Evolutionary conservation across 2,113 vertebrate species (phyloP).

Genomic region (Hemibagrus wyckioides): DNA sequence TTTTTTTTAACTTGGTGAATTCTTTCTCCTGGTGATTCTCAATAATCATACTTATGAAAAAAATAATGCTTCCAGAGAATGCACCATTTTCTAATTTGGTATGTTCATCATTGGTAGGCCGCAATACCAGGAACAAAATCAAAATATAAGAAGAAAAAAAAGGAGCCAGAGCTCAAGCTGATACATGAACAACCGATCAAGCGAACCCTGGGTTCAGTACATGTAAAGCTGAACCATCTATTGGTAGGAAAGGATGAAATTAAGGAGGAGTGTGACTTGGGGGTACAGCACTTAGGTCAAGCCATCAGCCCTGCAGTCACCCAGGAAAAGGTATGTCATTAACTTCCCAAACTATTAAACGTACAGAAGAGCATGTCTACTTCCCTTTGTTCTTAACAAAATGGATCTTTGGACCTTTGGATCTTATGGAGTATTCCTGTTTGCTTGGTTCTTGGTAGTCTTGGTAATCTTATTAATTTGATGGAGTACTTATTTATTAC

Average conservation of each 20-base stretch:
- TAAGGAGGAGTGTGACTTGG: conserved; percentile 72
- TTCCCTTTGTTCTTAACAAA: neutral
- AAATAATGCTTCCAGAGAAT: neutral
- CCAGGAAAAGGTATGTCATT: conserved; percentile 46
- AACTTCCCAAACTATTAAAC: neutral
- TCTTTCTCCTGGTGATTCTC: neutral
- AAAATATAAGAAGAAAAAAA: conserved; percentile 66
- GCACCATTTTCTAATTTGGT: neutral
- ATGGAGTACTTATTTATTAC: too few relatives aligned
- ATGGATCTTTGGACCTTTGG: neutral
- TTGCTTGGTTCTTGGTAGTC: conserved; percentile 2
- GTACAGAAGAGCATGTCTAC: neutral
- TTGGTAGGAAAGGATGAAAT: conserved; percentile 60
- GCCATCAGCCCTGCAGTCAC: rapidly evolving
- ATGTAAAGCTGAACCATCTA: conserved; percentile 67
- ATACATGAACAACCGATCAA: conserved; percentile 69
- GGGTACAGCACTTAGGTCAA: conserved; percentile 44
- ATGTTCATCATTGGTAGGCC: neutral
- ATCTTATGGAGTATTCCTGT: neutral
- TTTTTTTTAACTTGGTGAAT: neutral
- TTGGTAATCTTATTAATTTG: too few relatives aligned
- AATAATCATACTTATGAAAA: neutral
- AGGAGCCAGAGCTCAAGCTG: conserved; percentile 53
- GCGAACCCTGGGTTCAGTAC: conserved; percentile 62
- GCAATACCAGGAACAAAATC: conserved; percentile 10